These are phyloP conservation scores for Limnephilus rhombicus DNA, from an alignment of 2,888 invertebrate genomes.

Conservation along the genomic window DNA sequence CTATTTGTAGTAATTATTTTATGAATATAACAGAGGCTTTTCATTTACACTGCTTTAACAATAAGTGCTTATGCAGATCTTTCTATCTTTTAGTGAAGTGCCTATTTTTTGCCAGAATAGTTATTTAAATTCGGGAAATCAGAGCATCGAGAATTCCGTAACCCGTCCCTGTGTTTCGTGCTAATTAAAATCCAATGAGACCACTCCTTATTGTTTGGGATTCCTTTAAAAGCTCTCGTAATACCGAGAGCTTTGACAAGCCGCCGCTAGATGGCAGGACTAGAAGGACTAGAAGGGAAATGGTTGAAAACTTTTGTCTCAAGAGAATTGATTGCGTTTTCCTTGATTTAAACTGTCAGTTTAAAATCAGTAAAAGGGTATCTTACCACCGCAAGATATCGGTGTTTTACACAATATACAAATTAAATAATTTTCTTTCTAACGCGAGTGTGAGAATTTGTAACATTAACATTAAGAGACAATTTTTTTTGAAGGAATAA, in stretches of 20 bases:
- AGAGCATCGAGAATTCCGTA: not conserved
- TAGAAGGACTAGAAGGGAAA: not conserved
- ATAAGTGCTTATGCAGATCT: not conserved
- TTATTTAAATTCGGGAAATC: not conserved
- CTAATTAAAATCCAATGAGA: slow-evolving; percentile 40
- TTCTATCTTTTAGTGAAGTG: not conserved
- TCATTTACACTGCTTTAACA: not conserved
- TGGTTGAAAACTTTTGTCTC: slow-evolving; percentile 26
- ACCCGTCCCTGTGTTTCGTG: slow-evolving; percentile 5
- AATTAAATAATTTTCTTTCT: not conserved
- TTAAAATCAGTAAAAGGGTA: not conserved
- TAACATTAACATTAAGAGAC: no score
- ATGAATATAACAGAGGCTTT: not conserved
- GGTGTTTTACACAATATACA: not conserved
- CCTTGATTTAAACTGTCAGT: not conserved
- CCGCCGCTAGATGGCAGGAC: not conserved
- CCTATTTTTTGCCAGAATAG: not conserved
- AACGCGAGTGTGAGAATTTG: not conserved
- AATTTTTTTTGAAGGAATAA: no score
- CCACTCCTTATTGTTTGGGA: slow-evolving; percentile 30
- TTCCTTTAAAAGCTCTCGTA: not conserved
- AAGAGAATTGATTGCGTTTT: not conserved
- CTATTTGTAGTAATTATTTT: not conserved
- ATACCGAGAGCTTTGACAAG: not conserved
- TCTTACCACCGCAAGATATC: not conserved